phyloP scores from a whole-genome alignment of 2,797 vertebrate genomes.

The Poecilia picta region DNA sequence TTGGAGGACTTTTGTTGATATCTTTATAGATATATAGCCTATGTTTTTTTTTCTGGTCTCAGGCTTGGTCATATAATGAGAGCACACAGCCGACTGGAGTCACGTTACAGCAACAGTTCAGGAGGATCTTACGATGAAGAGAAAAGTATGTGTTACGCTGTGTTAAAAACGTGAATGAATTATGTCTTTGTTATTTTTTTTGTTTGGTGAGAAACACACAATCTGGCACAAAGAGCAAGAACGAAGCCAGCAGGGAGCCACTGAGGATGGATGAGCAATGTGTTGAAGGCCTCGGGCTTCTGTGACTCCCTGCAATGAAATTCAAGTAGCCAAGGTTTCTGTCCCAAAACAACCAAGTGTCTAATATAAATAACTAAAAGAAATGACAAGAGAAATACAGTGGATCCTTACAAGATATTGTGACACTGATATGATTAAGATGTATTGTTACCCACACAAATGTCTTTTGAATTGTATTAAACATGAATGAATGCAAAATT shows the following conservation, averaged over 20 bases:
- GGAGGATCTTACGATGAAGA: conserved; percentile 98
- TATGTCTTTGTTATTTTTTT: conserved; percentile 22
- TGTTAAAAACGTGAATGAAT: conserved; percentile 1
- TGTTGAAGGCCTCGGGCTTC: conserved; percentile 44
- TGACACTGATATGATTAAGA: neutral
- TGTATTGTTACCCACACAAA: neutral
- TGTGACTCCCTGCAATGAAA: conserved; percentile 64
- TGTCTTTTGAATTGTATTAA: neutral
- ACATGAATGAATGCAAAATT: neutral
- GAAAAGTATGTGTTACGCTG: conserved; percentile 88
- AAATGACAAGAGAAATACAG: conserved; percentile 5
- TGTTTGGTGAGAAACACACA: conserved; percentile 34
- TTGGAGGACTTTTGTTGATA: neutral
- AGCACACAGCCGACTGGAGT: conserved; percentile 93
- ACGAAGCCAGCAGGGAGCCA: conserved; percentile 38
- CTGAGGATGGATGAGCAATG: conserved; percentile 63
- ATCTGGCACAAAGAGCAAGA: conserved; percentile 31
- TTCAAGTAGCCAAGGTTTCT: conserved; percentile 45
- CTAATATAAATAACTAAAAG: conserved; percentile 5
- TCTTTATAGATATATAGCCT: neutral
- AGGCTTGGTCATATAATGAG: conserved; percentile 83
- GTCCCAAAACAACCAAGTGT: conserved; percentile 40
- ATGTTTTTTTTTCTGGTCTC: conserved; percentile 38
- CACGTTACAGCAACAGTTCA: conserved; percentile 97
- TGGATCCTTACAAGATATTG: neutral